Evolutionary conservation across 2,797 vertebrate genomes (phyloP).

Genomic region (Chaenodraco wilsoni): DNA sequence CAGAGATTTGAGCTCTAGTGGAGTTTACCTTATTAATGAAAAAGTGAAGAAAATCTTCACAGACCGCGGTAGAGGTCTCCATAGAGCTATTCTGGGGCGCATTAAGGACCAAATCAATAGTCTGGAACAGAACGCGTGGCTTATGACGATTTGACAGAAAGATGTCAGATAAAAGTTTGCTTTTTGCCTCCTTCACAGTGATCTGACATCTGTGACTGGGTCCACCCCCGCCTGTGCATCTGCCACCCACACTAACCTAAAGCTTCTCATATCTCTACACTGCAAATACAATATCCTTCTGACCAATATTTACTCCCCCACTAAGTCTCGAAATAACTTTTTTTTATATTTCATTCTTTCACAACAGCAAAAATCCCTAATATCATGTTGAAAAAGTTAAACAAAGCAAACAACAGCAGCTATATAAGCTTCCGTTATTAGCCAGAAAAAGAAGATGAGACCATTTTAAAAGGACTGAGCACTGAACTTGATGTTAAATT

Average conservation of each 20-base stretch:
- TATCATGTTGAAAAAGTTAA: slow-evolving; percentile 31
- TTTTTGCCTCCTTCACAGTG: too few relatives aligned
- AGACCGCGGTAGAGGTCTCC: too few relatives aligned
- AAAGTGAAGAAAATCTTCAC: too few relatives aligned
- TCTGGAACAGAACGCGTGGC: too few relatives aligned
- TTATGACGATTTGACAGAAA: too few relatives aligned
- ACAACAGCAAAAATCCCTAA: slow-evolving; percentile 7
- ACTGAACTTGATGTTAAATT: slow-evolving; percentile 61
- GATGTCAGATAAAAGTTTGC: too few relatives aligned
- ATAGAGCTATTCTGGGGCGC: too few relatives aligned
- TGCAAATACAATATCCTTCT: slow-evolving; percentile 36
- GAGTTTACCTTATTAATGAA: too few relatives aligned
- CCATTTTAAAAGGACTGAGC: slow-evolving; percentile 44
- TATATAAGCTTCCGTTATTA: slow-evolving; percentile 20
- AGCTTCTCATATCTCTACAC: slow-evolving; percentile 28
- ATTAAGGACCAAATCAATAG: too few relatives aligned
- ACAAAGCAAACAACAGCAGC: slow-evolving; percentile 17
- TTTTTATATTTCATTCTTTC: slow-evolving; percentile 19
- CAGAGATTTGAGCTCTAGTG: too few relatives aligned
- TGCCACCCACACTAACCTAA: slow-evolving; percentile 38
- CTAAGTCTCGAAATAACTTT: slow-evolving; percentile 6
- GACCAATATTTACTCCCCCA: slow-evolving; percentile 31
- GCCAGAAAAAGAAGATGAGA: slow-evolving; percentile 29
- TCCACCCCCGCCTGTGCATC: slow-evolving; percentile 36
- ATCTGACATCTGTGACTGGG: slow-evolving; percentile 44